Evolutionary conservation across 2,113 vertebrate species (phyloP).

Genomic region (Siniperca knerii): DNA sequence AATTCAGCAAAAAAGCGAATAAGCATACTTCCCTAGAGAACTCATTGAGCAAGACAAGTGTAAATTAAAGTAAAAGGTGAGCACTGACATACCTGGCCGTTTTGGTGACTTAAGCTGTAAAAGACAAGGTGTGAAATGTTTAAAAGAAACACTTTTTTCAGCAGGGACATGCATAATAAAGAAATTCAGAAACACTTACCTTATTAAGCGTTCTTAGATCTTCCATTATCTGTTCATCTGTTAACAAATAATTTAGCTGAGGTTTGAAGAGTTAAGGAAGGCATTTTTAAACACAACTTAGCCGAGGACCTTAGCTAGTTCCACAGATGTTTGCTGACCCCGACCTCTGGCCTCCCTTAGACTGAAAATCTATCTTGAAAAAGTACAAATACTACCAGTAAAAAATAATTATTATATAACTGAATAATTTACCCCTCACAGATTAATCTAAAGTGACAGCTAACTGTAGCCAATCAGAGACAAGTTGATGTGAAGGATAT

Average conservation of each 20-base stretch:
- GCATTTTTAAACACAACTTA: not conserved
- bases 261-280: slow-evolving; percentile 91
- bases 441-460: not conserved
- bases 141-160: not conserved
- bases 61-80: not conserved
- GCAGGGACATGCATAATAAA: not conserved
- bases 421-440: not conserved
- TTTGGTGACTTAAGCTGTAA: slow-evolving; percentile 97
- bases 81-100: slow-evolving; percentile 90
- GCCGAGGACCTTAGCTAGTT: not conserved
- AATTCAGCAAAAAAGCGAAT: not conserved
- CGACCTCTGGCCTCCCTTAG: no score
- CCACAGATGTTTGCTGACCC: not conserved
- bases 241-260: slow-evolving; percentile 97
- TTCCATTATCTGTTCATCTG: slow-evolving; percentile 99
- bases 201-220: slow-evolving; percentile 97
- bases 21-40: not conserved
- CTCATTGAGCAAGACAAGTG: not conserved
- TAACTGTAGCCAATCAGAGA: not conserved
- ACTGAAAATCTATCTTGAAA: not conserved
- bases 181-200: slow-evolving; percentile 72
- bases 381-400: not conserved
- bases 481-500: slow-evolving; percentile 89
- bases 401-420: no score
- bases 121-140: slow-evolving; percentile 55